Evolutionary conservation across 2,888 invertebrate species (phyloP).

Genomic region (Bugula neritina): DNA sequence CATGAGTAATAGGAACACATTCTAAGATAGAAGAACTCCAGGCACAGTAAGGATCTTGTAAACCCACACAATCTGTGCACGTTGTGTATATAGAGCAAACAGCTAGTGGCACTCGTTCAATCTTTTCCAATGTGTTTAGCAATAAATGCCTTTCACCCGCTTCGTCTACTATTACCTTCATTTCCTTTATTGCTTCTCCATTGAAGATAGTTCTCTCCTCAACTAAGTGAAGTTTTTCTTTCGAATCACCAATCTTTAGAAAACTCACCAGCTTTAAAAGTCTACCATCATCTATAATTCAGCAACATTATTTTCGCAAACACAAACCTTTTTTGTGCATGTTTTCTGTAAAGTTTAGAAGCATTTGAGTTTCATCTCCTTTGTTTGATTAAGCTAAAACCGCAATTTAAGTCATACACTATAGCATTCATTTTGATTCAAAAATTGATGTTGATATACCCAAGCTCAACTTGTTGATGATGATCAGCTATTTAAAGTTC

Average conservation of each 20-base stretch:
- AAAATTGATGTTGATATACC: too few relatives aligned
- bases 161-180: background rate
- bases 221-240: background rate
- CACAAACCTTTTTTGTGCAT: too few relatives aligned
- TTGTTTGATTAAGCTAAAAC: too few relatives aligned
- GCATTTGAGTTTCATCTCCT: too few relatives aligned
- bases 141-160: background rate
- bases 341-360: too few relatives aligned
- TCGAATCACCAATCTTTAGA: background rate
- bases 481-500: too few relatives aligned
- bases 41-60: background rate
- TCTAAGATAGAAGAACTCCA: background rate
- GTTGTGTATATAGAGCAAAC: background rate
- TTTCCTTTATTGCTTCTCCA: background rate
- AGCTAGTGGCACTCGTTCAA: background rate
- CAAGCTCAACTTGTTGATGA: too few relatives aligned
- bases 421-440: too few relatives aligned
- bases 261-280: background rate
- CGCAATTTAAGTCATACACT: too few relatives aligned
- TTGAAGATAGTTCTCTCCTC: background rate
- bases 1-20: background rate
- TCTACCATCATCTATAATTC: background rate
- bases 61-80: background rate
- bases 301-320: background rate
- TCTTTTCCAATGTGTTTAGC: background rate